Conservation (phyloP, 1,140 invertebrate species). For the Chironomus tepperi region DNA sequence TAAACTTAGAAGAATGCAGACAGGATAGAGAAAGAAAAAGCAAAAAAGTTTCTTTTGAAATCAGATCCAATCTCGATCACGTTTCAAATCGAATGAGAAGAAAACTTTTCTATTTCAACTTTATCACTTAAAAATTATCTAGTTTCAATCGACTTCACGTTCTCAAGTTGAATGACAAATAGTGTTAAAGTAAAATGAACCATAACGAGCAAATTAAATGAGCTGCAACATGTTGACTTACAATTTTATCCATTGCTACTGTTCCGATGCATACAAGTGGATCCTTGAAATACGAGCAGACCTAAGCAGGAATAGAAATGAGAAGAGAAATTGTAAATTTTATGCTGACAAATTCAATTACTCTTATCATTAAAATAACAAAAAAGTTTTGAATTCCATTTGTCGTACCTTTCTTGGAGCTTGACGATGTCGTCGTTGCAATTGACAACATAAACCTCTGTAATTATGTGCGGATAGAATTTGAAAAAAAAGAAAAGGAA, state of each 20-base stretch:
- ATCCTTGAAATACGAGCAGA: slow-evolving; percentile 85
- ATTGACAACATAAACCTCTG: slow-evolving; percentile 76
- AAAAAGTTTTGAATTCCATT: slow-evolving; percentile 1
- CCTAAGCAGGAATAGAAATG: slow-evolving; percentile 43
- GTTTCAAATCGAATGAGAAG: neutral
- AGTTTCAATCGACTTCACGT: neutral
- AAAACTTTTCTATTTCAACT: slow-evolving; percentile 8
- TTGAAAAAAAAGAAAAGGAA: neutral
- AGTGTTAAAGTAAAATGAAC: neutral
- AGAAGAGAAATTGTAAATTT: neutral
- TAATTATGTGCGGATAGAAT: neutral
- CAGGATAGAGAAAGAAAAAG: too few relatives aligned
- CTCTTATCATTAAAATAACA: neutral
- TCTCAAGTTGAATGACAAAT: neutral
- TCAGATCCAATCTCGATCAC: neutral
- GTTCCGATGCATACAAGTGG: slow-evolving; percentile 79
- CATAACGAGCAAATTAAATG: neutral
- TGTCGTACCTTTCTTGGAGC: slow-evolving; percentile 62
- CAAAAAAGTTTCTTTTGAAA: too few relatives aligned
- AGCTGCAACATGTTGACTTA: slow-evolving; percentile 18
- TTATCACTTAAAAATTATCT: neutral
- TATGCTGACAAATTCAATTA: neutral
- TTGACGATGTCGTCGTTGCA: slow-evolving; percentile 75
- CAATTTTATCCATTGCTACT: slow-evolving; percentile 66
- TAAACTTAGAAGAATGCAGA: neutral